Evolutionary conservation across 2,888 invertebrate genomes (phyloP).

Genomic region (Hylaea fasciaria): DNA sequence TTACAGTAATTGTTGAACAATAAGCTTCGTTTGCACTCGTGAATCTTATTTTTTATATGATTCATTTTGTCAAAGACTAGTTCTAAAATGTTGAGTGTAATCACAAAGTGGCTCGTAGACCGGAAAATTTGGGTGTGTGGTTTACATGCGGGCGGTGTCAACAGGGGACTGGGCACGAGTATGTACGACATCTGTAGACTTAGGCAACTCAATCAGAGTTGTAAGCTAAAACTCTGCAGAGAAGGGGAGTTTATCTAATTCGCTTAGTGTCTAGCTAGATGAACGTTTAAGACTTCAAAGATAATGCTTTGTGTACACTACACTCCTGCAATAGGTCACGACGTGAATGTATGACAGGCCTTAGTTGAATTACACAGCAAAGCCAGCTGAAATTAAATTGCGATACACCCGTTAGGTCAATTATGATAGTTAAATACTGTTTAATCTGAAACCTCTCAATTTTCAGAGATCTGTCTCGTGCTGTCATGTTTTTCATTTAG

Average conservation of each 20-base stretch:
- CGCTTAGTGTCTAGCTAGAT: slow-evolving; percentile 1
- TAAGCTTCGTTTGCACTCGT: slow-evolving; percentile 59
- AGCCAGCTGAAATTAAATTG: too few relatives aligned
- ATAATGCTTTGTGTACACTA: not conserved
- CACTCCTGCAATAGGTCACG: not conserved
- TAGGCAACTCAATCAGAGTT: slow-evolving; percentile 42
- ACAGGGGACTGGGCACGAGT: slow-evolving; percentile 48
- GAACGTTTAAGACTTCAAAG: slow-evolving; percentile 1
- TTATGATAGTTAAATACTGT: too few relatives aligned
- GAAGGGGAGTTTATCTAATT: slow-evolving; percentile 3
- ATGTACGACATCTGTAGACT: slow-evolving; percentile 44
- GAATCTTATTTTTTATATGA: slow-evolving; percentile 53
- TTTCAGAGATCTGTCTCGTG: too few relatives aligned
- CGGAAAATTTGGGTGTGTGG: slow-evolving; percentile 77
- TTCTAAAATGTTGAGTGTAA: slow-evolving; percentile 62
- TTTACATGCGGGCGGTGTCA: slow-evolving; percentile 76
- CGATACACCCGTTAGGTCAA: too few relatives aligned
- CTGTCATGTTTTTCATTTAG: too few relatives aligned
- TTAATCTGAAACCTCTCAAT: too few relatives aligned
- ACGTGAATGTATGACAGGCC: not conserved
- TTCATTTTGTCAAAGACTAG: slow-evolving; percentile 36
- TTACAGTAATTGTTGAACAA: slow-evolving; percentile 63
- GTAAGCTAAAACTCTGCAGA: slow-evolving; percentile 11
- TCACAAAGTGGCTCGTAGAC: slow-evolving; percentile 76
- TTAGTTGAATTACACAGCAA: not conserved